These are phyloP conservation scores for Xestia c-nigrum DNA, from an alignment of 2,888 invertebrate genomes.

Conservation along the genomic window DNA sequence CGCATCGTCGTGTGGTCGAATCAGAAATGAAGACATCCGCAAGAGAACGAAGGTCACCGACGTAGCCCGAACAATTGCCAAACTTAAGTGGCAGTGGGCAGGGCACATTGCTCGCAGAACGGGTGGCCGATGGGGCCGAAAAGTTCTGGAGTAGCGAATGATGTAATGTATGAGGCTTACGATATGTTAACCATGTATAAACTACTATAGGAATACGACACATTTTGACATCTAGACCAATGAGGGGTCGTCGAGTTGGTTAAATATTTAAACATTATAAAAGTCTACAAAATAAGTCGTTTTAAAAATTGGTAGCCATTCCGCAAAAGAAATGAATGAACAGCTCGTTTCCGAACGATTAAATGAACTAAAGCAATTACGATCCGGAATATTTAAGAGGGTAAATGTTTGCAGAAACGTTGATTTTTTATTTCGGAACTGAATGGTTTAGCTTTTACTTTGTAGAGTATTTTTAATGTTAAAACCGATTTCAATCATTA, in stretches of 20 bases:
- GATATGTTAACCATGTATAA: neutral
- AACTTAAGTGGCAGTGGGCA: too few species aligned
- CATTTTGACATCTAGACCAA: neutral
- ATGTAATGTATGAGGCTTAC: too few species aligned
- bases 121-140: too few species aligned
- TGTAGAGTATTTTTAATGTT: neutral
- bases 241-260: neutral
- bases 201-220: neutral
- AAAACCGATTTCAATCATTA: neutral
- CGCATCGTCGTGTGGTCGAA: too few species aligned
- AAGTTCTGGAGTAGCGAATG: too few species aligned
- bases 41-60: too few species aligned
- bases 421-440: constrained; percentile 31
- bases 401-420: constrained; percentile 43
- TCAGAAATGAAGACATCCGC: too few species aligned
- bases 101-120: too few species aligned
- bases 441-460: neutral
- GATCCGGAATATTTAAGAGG: constrained; percentile 39
- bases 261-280: neutral
- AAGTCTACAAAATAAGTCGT: neutral
- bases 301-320: constrained; percentile 21
- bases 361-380: constrained; percentile 50
- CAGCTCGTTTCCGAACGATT: constrained; percentile 50
- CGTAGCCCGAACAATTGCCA: too few species aligned
- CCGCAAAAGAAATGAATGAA: constrained; percentile 27